Evolutionary conservation across 2,888 invertebrate genomes (phyloP).

Genomic region (Cetonia aurata): DNA sequence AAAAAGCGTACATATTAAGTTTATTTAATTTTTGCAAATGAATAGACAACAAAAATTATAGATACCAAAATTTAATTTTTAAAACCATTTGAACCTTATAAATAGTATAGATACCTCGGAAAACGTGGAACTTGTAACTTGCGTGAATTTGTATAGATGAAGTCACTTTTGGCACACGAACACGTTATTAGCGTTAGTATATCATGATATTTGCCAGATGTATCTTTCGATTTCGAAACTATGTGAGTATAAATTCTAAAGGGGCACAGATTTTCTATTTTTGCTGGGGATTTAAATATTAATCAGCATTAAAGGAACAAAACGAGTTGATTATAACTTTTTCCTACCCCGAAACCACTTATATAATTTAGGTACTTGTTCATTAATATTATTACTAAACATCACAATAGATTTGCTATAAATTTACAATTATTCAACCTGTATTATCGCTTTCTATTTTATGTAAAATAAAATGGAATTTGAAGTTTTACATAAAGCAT

Average conservation of each 20-base stretch:
- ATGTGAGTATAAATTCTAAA: background rate
- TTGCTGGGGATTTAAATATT: background rate
- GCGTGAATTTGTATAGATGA: constrained; percentile 18
- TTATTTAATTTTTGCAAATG: no score
- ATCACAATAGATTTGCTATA: no score
- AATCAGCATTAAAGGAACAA: no score
- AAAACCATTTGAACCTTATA: constrained; percentile 7
- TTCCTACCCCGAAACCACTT: no score
- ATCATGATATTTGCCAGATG: constrained; percentile 21
- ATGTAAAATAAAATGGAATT: background rate
- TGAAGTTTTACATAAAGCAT: no score
- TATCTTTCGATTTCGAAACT: constrained; percentile 14
- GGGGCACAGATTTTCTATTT: constrained; percentile 3
- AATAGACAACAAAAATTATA: background rate
- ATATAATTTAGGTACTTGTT: no score
- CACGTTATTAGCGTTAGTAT: constrained; percentile 6
- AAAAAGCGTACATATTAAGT: no score
- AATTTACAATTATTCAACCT: no score
- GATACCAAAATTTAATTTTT: background rate
- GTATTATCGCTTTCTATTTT: background rate
- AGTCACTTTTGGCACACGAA: constrained; percentile 14
- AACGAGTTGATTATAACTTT: no score
- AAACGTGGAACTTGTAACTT: background rate
- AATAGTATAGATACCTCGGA: background rate
- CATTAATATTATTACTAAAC: no score